Conservation (phyloP, 2,113 vertebrate species). For the Nesoenas mayeri region DNA sequence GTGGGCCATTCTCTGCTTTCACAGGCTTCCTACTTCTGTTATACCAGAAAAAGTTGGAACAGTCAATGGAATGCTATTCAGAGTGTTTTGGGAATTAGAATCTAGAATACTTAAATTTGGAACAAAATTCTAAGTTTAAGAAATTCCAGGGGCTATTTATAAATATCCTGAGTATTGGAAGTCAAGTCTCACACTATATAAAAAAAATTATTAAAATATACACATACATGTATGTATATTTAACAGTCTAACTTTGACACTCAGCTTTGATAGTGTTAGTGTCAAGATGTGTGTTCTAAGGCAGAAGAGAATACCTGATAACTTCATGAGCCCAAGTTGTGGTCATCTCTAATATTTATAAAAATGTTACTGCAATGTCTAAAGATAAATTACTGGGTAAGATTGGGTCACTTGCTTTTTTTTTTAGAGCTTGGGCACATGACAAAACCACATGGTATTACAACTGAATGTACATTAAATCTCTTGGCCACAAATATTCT, state of each 20-base stretch:
- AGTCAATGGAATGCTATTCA: not conserved
- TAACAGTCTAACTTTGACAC: not conserved
- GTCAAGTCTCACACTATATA: not conserved
- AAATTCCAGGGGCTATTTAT: not conserved
- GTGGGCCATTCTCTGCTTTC: not conserved
- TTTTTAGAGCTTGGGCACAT: not conserved
- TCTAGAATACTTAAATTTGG: not conserved
- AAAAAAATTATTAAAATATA: no score
- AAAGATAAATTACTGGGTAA: not conserved
- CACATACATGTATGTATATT: not conserved
- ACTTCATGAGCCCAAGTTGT: not conserved
- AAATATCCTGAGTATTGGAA: not conserved
- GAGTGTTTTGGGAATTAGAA: not conserved
- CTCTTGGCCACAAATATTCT: accelerated
- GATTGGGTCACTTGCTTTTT: not conserved
- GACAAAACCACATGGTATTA: not conserved
- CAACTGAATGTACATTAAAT: not conserved
- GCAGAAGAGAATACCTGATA: not conserved
- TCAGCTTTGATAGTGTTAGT: not conserved
- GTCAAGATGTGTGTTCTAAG: not conserved
- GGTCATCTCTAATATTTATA: not conserved
- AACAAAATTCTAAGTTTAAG: not conserved
- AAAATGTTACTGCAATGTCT: not conserved
- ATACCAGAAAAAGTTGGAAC: not conserved
- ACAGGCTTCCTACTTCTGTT: not conserved